Evolutionary conservation across 2,888 invertebrate species (phyloP).

Genomic region (Patella pellucida): DNA sequence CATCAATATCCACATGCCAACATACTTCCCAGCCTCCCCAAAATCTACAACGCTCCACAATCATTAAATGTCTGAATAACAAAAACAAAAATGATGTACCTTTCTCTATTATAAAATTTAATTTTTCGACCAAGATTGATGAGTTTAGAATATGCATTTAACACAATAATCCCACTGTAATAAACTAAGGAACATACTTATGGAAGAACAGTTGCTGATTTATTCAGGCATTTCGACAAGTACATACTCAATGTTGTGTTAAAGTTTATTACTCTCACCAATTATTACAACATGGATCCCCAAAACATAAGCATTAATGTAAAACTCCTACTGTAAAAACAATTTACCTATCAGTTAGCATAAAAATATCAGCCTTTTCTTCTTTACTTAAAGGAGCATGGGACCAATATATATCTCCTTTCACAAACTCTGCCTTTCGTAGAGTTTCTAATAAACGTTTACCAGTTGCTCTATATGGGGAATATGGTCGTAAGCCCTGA

Average conservation of each 20-base stretch:
- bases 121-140: not conserved
- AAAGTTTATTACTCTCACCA: no score
- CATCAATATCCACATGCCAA: constrained; percentile 82
- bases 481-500: constrained; percentile 82
- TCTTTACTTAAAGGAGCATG: constrained; percentile 78
- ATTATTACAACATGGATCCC: not conserved
- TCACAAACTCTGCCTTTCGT: constrained; percentile 78
- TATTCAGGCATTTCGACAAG: not conserved
- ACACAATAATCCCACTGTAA: not conserved
- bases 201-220: not conserved
- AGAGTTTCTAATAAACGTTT: constrained; percentile 78
- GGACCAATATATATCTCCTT: constrained; percentile 80
- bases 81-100: constrained; percentile 18
- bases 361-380: constrained; percentile 78
- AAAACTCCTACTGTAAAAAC: not conserved
- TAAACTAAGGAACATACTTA: no score
- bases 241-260: no score
- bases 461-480: constrained; percentile 81
- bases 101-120: no score
- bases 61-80: constrained; percentile 81
- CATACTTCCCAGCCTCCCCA: constrained; percentile 84
- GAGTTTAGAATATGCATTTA: not conserved
- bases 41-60: constrained; percentile 79
- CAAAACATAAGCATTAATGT: not conserved
- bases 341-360: constrained; percentile 79